These are phyloP conservation scores for Campylorhamphus procurvoides DNA, from an alignment of 2,113 vertebrate species.

Conservation along the genomic window DNA sequence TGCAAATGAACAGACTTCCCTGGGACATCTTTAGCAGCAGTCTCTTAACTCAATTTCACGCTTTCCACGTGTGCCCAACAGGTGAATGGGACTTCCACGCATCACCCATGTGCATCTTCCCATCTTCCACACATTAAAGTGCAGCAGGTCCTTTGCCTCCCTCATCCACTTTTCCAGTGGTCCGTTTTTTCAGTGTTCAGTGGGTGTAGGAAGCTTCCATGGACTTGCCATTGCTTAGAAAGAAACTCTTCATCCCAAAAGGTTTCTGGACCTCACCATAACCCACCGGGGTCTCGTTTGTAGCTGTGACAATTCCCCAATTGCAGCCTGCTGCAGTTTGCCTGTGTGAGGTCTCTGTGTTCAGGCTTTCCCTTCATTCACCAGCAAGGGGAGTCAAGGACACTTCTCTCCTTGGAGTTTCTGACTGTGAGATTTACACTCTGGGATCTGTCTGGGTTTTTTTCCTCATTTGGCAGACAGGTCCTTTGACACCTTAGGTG, in stretches of 20 bases:
- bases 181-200: background rate
- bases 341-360: background rate
- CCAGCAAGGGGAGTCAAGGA: background rate
- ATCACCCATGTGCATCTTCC: background rate
- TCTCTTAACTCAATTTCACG: background rate
- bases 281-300: background rate
- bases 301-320: background rate
- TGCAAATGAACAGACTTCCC: background rate
- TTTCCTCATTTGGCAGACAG: background rate
- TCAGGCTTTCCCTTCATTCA: background rate
- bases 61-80: background rate
- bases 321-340: background rate
- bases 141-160: background rate
- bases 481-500: background rate
- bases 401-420: background rate
- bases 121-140: background rate
- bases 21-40: background rate
- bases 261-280: background rate
- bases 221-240: background rate
- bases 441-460: background rate
- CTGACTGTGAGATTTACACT: background rate
- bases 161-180: background rate
- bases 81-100: background rate
- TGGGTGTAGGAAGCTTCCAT: background rate
- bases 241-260: background rate